Conservation (phyloP, 2,797 vertebrate species). For the Poeciliopsis turneri region DNA sequence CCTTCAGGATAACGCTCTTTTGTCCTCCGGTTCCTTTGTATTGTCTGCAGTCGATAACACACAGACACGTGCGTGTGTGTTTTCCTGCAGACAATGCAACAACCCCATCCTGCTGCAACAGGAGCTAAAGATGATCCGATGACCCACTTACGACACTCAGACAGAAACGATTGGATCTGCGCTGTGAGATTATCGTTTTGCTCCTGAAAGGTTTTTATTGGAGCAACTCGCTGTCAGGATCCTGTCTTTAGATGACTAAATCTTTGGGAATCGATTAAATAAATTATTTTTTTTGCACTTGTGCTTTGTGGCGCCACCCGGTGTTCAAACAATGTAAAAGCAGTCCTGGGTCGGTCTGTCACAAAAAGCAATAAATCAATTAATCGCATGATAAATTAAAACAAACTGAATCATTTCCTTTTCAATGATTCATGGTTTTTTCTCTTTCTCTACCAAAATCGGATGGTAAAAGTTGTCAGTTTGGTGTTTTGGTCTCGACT, state of each 20-base stretch:
- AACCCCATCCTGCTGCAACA: constrained; percentile 58
- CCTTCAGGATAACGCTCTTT: constrained; percentile 63
- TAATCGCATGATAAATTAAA: too few species aligned
- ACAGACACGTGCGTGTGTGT: constrained; percentile 53
- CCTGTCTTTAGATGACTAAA: neutral
- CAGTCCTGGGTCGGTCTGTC: neutral
- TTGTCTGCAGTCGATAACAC: constrained; percentile 78
- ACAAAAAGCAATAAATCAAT: neutral
- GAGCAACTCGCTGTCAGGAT: neutral
- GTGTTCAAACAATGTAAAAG: neutral
- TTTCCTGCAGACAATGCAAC: constrained; percentile 69
- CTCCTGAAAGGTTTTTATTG: neutral
- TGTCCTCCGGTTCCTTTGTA: constrained; percentile 78
- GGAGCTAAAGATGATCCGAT: constrained; percentile 50
- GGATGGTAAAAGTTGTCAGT: too few species aligned
- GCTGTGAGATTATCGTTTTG: neutral
- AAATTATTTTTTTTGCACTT: neutral
- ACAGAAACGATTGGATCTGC: neutral
- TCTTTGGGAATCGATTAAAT: neutral
- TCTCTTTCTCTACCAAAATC: too few species aligned
- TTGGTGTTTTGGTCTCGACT: too few species aligned
- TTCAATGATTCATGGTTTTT: too few species aligned
- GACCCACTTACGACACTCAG: constrained; percentile 36
- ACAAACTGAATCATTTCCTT: too few species aligned
- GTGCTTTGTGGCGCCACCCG: neutral